phyloP scores from a whole-genome alignment of 2,888 invertebrate species.

The Prosopocoilus inquinatus region DNA sequence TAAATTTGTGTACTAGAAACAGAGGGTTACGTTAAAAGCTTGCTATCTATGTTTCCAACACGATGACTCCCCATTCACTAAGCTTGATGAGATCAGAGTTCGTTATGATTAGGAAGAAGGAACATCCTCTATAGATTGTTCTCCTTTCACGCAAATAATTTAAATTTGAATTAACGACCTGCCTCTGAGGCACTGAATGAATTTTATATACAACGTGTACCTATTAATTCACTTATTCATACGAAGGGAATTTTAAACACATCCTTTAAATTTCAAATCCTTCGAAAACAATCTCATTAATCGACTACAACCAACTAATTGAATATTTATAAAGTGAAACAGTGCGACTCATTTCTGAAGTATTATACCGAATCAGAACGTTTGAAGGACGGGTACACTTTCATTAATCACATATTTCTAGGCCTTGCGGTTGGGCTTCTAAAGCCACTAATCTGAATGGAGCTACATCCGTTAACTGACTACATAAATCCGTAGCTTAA shows the following conservation, averaged over 20 bases:
- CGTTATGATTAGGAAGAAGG: conserved; percentile 40
- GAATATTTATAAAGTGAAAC: conserved; percentile 8
- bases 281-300: too few species aligned
- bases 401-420: conserved; percentile 47
- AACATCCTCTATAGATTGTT: conserved; percentile 17
- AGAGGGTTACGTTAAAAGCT: conserved; percentile 33
- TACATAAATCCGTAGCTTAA: conserved; percentile 40
- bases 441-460: conserved; percentile 40
- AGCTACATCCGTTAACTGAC: conserved; percentile 43
- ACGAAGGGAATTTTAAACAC: too few species aligned
- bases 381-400: conserved; percentile 6
- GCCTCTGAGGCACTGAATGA: neutral
- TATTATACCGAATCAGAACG: neutral
- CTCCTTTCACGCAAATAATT: conserved; percentile 13
- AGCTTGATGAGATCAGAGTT: conserved; percentile 38
- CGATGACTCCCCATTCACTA: conserved; percentile 40
- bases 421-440: conserved; percentile 35
- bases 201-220: too few species aligned
- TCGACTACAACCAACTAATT: neutral
- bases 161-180: conserved; percentile 11
- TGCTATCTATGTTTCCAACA: conserved; percentile 44
- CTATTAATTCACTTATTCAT: too few species aligned
- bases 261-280: too few species aligned
- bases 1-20: conserved; percentile 22
- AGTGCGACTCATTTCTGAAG: conserved; percentile 9